Percentiles rank a stretch among this genome's conserved stretches.
Conservation (phyloP, 2,888 invertebrate species). For the Nebria brevicollis region DNA sequence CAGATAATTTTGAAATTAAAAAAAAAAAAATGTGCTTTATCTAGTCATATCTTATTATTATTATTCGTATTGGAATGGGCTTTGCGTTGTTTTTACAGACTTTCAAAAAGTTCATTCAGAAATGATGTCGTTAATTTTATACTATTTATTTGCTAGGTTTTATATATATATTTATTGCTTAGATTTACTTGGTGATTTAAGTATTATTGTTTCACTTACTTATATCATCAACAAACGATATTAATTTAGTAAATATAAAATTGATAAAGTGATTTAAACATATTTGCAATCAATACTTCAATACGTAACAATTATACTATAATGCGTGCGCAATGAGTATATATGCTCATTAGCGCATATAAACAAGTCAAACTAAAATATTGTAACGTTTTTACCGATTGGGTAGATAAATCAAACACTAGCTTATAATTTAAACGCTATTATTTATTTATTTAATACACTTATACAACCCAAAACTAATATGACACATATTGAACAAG, state of each 20-base stretch:
- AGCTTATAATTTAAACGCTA: too few species aligned
- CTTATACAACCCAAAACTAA: too few species aligned
- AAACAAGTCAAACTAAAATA: too few species aligned
- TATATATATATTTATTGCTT: background rate
- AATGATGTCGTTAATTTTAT: background rate
- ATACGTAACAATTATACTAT: too few species aligned
- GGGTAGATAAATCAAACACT: too few species aligned
- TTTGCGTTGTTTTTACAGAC: slow-evolving; percentile 45
- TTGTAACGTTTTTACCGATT: too few species aligned
- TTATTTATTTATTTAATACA: too few species aligned
- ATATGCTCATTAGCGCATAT: too few species aligned
- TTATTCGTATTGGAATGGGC: slow-evolving; percentile 44
- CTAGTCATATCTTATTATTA: slow-evolving; percentile 51
- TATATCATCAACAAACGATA: background rate
- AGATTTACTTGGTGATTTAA: background rate
- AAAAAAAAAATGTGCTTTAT: slow-evolving; percentile 52
- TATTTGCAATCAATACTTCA: background rate
- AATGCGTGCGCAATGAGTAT: too few species aligned
- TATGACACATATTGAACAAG: too few species aligned
- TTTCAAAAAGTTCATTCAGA: slow-evolving; percentile 32
- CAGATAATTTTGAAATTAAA: slow-evolving; percentile 39
- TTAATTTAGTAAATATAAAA: background rate
- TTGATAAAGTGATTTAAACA: background rate
- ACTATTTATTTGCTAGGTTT: background rate
- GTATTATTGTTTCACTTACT: background rate